phyloP scores from a whole-genome alignment of 2,888 invertebrate species.

The Baronia brevicornis region DNA sequence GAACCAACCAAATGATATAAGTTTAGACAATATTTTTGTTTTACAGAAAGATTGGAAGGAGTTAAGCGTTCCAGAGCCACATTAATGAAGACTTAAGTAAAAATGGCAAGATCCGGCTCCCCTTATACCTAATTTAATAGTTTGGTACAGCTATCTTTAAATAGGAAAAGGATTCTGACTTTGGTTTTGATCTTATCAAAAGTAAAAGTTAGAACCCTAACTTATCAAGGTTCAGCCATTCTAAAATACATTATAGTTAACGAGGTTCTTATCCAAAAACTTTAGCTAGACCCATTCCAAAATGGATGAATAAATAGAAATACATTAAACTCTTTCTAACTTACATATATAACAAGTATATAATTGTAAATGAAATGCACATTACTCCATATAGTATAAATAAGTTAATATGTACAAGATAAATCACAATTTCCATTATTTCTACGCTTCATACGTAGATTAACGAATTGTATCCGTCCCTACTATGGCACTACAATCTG shows the following conservation, averaged over 20 bases:
- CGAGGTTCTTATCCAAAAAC: too few relatives aligned
- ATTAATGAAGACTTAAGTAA: constrained; percentile 19
- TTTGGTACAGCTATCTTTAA: too few relatives aligned
- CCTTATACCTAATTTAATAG: too few relatives aligned
- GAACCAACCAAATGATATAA: neutral
- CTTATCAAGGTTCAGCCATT: too few relatives aligned
- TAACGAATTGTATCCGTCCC: constrained; percentile 8
- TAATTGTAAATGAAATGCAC: constrained; percentile 12
- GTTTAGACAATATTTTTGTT: constrained; percentile 12
- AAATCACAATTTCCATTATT: constrained; percentile 10
- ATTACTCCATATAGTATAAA: too few relatives aligned
- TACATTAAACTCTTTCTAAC: neutral
- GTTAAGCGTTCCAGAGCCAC: constrained; percentile 55
- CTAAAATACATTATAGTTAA: too few relatives aligned
- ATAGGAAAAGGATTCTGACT: too few relatives aligned
- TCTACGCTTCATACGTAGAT: constrained; percentile 10
- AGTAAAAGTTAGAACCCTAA: too few relatives aligned
- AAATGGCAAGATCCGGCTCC: constrained; percentile 18
- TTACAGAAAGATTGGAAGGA: constrained; percentile 65
- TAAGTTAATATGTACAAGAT: constrained; percentile 9
- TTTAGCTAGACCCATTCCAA: too few relatives aligned
- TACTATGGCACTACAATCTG: constrained; percentile 19
- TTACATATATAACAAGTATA: constrained; percentile 5
- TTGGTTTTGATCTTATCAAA: too few relatives aligned
- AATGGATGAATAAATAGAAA: too few relatives aligned